Conservation (phyloP, 2,797 vertebrate species). For the Gallinago solitaria region DNA sequence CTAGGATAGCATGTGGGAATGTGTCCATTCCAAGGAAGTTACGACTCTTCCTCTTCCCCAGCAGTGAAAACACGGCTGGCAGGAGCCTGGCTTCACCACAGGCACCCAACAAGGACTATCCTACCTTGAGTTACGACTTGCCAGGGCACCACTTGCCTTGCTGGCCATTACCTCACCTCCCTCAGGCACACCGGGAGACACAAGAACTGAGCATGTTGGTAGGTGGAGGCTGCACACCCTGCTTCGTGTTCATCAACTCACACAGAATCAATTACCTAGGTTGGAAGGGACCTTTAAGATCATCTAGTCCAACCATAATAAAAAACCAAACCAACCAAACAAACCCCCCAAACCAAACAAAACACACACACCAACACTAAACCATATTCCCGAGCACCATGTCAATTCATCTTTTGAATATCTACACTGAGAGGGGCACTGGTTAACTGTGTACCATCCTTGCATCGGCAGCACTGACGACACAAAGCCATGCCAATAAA, state of each 20-base stretch:
- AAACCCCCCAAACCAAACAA: too few relatives aligned
- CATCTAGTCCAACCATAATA: too few relatives aligned
- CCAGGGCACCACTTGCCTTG: not conserved
- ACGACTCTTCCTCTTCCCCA: rapidly evolving
- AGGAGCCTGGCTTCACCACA: not conserved
- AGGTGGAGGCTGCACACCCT: not conserved
- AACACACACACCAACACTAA: too few relatives aligned
- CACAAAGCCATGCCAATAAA: rapidly evolving
- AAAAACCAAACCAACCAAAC: too few relatives aligned
- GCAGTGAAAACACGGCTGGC: not conserved
- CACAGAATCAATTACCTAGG: too few relatives aligned
- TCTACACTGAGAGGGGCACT: not conserved
- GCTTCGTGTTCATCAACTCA: rapidly evolving
- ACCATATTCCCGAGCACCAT: too few relatives aligned
- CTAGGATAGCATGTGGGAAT: not conserved
- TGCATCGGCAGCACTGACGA: not conserved
- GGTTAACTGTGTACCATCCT: not conserved
- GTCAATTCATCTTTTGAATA: too few relatives aligned
- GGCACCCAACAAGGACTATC: not conserved
- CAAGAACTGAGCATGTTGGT: not conserved
- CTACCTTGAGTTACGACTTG: not conserved
- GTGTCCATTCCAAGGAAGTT: not conserved
- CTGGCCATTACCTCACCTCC: not conserved
- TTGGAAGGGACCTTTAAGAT: too few relatives aligned
- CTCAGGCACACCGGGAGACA: not conserved